Evolutionary conservation across 2,888 invertebrate genomes (phyloP), one percentile per base, ranked within the genome.

Genomic region (Perizoma affinitatum): DNA sequence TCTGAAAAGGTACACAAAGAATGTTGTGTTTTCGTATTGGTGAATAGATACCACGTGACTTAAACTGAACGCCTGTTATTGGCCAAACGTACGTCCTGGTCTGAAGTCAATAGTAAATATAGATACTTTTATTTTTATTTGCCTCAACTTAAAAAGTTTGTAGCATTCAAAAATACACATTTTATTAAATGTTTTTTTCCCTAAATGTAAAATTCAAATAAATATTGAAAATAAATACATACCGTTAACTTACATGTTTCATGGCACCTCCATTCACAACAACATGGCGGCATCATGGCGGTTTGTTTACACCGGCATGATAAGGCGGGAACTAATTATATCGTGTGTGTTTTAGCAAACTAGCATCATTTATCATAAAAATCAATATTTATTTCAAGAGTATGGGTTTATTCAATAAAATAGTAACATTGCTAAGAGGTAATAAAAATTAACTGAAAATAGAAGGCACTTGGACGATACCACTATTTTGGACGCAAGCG

Each of bases 301-400:
- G 89, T 92, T 92, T 92, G 92, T 93, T 93, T 92, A 92, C 92
- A 92, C 93, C 93, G 93, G 92, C 92, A 87, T 87, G 87, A 87
- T 84, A 86, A 89, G 87, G 89, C 90, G 90, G 89, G 88, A 90
- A 90, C 84, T 79, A 80, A 71, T 87, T 82, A 67, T 71, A 64
- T 54, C 63, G 75, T 67, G 79, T 78, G 61, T 82, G 79, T 72
- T 70, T 41, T 58, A 57, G n/a, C 65, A 71, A 70, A 71, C 59
- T 64, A 53, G 57, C 53, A 66, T 67, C 65, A 70, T 36, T 65
- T 46, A 58, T 59, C 70, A 63, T 63, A 71, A 72, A 83, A 87
- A 84, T 78, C 73, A 83, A 69, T 40, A 72, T 74, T 73, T 64
- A 58, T 56, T 70, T 74, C 52, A 46, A 73, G 78, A 74, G 77